Base-by-base conservation (phyloP, 2,797 vertebrate genomes). In the Pelochelys cantorii region DNA sequence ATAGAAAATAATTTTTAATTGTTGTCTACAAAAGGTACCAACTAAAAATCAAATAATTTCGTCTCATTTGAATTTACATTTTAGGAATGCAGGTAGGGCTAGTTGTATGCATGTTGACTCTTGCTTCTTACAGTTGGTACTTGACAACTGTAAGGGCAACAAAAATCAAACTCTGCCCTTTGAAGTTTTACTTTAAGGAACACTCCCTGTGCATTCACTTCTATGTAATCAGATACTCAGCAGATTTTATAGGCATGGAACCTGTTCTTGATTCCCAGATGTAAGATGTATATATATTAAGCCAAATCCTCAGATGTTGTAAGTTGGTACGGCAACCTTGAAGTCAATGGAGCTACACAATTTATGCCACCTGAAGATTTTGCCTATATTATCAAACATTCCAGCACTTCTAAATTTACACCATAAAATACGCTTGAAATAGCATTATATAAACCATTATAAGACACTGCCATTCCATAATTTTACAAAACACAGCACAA, bases 101-200 rank as follows among this genome's bases (percentile, higher is more conserved):
- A 80, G n/a, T 18, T 14, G 18, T 52, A 59, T 93, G 83, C 95
- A 48, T 89, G 93, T 93, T 83, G 86, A 84, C 90, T 95, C 96
- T 94, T 96, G 94, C 62, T 91, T 93, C 90, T 93, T 48, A 29
- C 25, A 18, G 59, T 42, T 74, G 53, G 48, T 71, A 57, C 81
- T 86, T 86, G 86, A 86, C 93, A 94, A 79, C 42, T 42, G 80
- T 55, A 86, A 84, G 87, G 37, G 65, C 79, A 94, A 89, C 23
- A 60, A 88, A 68, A 92, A 90, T 53, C 75, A 85, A 37, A 2
- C 1, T 5, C 25, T 53, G 56, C 59, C 53, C 93, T 95, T 90
- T 93, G 88, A 62, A 0, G 0, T 71, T 54, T 17, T 29, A 0
- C 57, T 79, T 81, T n/a, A 87, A 86, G 34, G 77, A 93, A 92